These are phyloP conservation scores for Macrotrachela quadricornifera DNA, from an alignment of 1,140 invertebrate species.

Conservation along the genomic window DNA sequence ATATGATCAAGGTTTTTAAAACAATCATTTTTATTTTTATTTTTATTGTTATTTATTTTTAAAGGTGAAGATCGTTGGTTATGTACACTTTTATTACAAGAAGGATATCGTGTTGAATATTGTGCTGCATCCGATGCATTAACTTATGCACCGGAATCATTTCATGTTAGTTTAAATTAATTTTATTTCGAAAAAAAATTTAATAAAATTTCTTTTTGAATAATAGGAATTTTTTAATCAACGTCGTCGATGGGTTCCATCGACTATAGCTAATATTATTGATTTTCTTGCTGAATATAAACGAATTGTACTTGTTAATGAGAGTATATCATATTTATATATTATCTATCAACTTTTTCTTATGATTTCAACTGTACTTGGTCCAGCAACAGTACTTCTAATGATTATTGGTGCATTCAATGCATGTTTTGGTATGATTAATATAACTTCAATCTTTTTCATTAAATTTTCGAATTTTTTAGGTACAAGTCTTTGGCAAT, in stretches of 20 bases:
- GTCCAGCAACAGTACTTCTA: slow-evolving; percentile 69
- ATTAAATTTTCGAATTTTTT: slow-evolving; percentile 17
- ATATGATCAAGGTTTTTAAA: slow-evolving; percentile 18
- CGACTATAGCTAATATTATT: slow-evolving; percentile 88
- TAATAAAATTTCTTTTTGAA: background rate
- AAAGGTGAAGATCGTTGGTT: slow-evolving; percentile 46
- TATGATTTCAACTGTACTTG: slow-evolving; percentile 68
- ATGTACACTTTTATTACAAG: slow-evolving; percentile 74
- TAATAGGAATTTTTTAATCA: slow-evolving; percentile 89
- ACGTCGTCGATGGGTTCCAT: slow-evolving; percentile 79
- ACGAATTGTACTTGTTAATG: slow-evolving; percentile 76
- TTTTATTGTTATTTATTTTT: no score
- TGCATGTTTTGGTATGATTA: slow-evolving; percentile 52
- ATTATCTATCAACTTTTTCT: slow-evolving; percentile 65
- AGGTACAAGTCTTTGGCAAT: slow-evolving; percentile 34
- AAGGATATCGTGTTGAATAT: slow-evolving; percentile 92
- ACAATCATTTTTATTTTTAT: no score
- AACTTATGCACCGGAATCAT: slow-evolving; percentile 63
- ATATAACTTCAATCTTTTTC: slow-evolving; percentile 29
- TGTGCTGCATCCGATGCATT: slow-evolving; percentile 91
- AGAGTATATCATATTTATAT: slow-evolving; percentile 83
- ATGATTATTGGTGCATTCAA: slow-evolving; percentile 89
- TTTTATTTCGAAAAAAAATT: background rate
- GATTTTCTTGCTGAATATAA: slow-evolving; percentile 73
- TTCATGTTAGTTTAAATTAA: slow-evolving; percentile 9